A percentile compares a stretch with the other conserved stretches of the same genome.
Conservation (phyloP, 35 echinoderm and acorn worm species). For the Heliocidaris tuberculata region DNA sequence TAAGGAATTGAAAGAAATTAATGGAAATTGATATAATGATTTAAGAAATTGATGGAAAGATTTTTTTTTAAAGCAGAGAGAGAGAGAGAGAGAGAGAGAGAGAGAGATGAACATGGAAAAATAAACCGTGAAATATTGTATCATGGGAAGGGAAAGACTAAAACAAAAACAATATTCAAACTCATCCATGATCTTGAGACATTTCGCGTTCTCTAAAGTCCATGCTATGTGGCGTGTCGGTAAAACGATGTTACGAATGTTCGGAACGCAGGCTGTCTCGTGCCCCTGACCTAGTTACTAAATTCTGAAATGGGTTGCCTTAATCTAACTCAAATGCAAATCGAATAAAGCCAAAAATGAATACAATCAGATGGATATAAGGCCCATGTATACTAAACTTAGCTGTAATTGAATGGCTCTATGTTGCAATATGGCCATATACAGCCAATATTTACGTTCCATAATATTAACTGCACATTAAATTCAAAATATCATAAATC, state of each 20-base stretch:
- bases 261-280: not conserved
- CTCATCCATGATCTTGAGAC: not conserved
- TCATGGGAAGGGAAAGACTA: not conserved
- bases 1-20: too few species aligned
- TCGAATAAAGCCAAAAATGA: not conserved
- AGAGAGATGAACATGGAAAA: not conserved
- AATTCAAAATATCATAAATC: not conserved
- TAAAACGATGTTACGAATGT: not conserved
- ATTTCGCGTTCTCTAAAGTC: not conserved
- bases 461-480: not conserved
- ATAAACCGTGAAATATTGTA: not conserved
- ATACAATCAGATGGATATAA: not conserved
- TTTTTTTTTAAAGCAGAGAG: too few species aligned
- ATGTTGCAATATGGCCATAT: not conserved
- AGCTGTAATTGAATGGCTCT: not conserved
- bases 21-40: too few species aligned
- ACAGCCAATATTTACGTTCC: not conserved
- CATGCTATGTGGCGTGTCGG: not conserved
- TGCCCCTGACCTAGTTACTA: not conserved
- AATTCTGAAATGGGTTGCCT: not conserved
- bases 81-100: too few species aligned
- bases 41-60: too few species aligned
- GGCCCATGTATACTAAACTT: not conserved
- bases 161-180: not conserved
- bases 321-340: not conserved